These are phyloP conservation scores for Lapara coniferarum DNA, from an alignment of 2,888 invertebrate species.

Conservation along the genomic window DNA sequence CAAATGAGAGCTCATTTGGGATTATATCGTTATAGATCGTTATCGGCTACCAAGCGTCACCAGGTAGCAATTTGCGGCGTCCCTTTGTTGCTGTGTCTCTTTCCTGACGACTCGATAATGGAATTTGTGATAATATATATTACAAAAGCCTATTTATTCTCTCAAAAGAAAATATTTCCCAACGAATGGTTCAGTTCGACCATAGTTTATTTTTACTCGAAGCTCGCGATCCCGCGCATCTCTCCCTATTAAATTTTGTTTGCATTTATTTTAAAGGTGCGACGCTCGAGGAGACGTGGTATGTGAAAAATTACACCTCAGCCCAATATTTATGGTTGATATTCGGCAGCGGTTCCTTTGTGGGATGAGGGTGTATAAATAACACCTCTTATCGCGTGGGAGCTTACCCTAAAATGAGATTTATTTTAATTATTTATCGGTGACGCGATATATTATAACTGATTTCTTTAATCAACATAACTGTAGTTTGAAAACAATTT, in stretches of 20 bases:
- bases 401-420: slow-evolving; percentile 81
- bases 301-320: slow-evolving; percentile 84
- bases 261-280: slow-evolving; percentile 84
- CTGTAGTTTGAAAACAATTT: slow-evolving; percentile 31
- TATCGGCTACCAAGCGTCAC: slow-evolving; percentile 18
- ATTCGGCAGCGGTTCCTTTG: slow-evolving; percentile 84
- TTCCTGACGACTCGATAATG: slow-evolving; percentile 10
- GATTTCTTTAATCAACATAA: slow-evolving; percentile 1
- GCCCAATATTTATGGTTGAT: slow-evolving; percentile 84
- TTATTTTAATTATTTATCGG: slow-evolving; percentile 81
- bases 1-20: slow-evolving; percentile 20
- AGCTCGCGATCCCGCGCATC: slow-evolving; percentile 81
- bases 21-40: slow-evolving; percentile 11
- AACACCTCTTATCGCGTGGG: slow-evolving; percentile 84
- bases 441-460: slow-evolving; percentile 38
- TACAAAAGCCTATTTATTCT: slow-evolving; percentile 26
- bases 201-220: slow-evolving; percentile 82
- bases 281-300: slow-evolving; percentile 81
- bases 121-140: slow-evolving; percentile 27
- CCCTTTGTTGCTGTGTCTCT: slow-evolving; percentile 15
- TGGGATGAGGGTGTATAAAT: slow-evolving; percentile 82
- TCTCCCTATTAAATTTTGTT: slow-evolving; percentile 84
- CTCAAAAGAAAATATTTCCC: slow-evolving; percentile 66
- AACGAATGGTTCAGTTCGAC: slow-evolving; percentile 71
- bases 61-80: slow-evolving; percentile 19